Conservation (phyloP, 2,888 invertebrate species). For the Drosophila borealis region DNA sequence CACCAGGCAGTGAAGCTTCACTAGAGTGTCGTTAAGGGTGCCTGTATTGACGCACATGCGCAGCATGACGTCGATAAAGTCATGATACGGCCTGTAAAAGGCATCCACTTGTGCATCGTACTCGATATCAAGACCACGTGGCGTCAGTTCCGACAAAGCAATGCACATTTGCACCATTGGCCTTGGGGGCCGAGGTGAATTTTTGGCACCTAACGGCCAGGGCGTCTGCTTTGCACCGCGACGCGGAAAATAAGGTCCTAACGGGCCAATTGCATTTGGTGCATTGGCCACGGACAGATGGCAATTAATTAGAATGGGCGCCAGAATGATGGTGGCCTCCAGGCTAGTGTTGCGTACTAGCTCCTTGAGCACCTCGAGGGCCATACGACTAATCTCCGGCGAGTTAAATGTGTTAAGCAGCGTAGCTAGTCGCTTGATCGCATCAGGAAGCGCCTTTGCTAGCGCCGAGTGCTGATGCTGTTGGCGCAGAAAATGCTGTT, state of each 20-base stretch:
- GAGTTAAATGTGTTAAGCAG: conserved; percentile 95
- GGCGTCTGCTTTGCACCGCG: conserved; percentile 86
- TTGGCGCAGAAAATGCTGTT: conserved; percentile 79
- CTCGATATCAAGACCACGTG: conserved; percentile 90
- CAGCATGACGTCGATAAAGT: conserved; percentile 93
- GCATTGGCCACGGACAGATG: conserved; percentile 92
- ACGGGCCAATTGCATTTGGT: conserved; percentile 88
- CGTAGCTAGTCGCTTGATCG: conserved; percentile 93
- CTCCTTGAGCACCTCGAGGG: conserved; percentile 88
- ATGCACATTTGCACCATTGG: conserved; percentile 95
- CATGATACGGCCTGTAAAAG: conserved; percentile 95
- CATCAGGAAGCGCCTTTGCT: conserved; percentile 95
- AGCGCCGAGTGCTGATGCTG: conserved; percentile 81
- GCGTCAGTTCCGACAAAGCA: conserved; percentile 89
- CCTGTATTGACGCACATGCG: conserved; percentile 95
- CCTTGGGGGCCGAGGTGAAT: conserved; percentile 89
- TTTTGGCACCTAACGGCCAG: conserved; percentile 87
- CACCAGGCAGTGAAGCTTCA: conserved; percentile 94
- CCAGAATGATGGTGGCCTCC: conserved; percentile 89
- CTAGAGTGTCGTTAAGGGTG: conserved; percentile 93
- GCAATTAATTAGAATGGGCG: conserved; percentile 93
- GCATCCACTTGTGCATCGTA: conserved; percentile 91
- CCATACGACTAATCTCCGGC: conserved; percentile 91
- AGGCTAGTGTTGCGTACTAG: conserved; percentile 84
- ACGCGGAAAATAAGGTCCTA: conserved; percentile 92